Conservation (phyloP, 2,888 invertebrate species). For the Mermis nigrescens region DNA sequence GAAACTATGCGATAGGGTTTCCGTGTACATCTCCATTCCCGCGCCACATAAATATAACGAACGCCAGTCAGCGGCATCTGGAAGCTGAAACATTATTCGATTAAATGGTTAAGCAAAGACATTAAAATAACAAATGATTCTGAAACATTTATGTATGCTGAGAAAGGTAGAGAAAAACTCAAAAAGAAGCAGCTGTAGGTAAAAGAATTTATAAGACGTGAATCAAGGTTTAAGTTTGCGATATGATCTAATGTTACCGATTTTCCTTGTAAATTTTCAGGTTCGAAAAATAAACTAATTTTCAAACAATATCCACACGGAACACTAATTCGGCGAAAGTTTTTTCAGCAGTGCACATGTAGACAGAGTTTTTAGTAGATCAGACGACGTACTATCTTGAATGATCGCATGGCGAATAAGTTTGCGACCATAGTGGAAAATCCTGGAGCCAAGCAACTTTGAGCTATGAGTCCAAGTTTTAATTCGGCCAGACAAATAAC, state of each 20-base stretch:
- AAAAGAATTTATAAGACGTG: neutral
- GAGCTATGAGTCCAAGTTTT: slow-evolving; percentile 96
- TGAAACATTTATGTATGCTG: too few species aligned
- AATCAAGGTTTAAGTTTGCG: neutral
- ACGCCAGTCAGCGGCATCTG: slow-evolving; percentile 53
- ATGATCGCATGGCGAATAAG: slow-evolving; percentile 84
- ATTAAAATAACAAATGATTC: too few species aligned
- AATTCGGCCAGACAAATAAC: slow-evolving; percentile 96
- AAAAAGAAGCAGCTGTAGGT: too few species aligned
- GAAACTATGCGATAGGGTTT: slow-evolving; percentile 97
- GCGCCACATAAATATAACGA: slow-evolving; percentile 99
- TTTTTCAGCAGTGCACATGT: neutral
- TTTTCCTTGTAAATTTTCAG: neutral
- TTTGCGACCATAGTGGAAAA: slow-evolving; percentile 99
- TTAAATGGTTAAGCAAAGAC: too few species aligned
- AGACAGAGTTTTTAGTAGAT: neutral
- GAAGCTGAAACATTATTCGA: too few species aligned
- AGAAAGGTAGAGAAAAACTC: too few species aligned
- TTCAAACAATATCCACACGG: too few species aligned
- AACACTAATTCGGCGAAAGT: too few species aligned
- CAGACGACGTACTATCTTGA: slow-evolving; percentile 38
- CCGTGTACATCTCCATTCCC: slow-evolving; percentile 96
- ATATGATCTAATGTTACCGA: too few species aligned
- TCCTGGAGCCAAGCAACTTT: slow-evolving; percentile 95
- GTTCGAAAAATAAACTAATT: too few species aligned